Evolutionary conservation across 1,140 invertebrate genomes (phyloP).

Genomic region (Argopecten irradians): DNA sequence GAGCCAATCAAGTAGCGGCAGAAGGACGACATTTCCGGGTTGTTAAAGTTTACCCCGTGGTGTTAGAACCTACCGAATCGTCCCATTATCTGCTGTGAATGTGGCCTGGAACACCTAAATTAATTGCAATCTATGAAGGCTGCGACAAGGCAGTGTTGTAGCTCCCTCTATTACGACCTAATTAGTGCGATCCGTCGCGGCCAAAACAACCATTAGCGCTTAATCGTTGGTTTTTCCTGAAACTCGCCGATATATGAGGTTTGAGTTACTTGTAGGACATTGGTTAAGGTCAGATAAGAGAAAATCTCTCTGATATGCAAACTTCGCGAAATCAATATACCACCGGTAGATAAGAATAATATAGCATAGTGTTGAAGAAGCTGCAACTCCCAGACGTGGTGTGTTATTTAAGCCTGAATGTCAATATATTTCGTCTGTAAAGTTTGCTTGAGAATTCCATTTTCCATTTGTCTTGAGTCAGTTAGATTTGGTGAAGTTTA

Average conservation of each 20-base stretch:
- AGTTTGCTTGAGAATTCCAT: too few relatives aligned
- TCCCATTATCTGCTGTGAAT: neutral
- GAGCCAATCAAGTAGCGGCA: neutral
- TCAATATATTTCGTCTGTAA: too few relatives aligned
- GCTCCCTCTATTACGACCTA: neutral
- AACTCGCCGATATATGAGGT: neutral
- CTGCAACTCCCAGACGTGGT: too few relatives aligned
- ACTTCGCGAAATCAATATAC: neutral
- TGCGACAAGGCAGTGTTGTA: neutral
- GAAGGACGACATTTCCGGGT: neutral
- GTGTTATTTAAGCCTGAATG: too few relatives aligned
- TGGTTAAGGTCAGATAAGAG: neutral
- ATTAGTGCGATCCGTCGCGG: slow-evolving; percentile 6
- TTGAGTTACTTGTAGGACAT: neutral
- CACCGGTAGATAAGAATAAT: too few relatives aligned
- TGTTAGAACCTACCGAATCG: neutral
- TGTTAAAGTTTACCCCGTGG: neutral
- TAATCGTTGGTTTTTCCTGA: neutral
- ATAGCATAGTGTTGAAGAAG: too few relatives aligned
- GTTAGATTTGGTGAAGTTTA: too few relatives aligned
- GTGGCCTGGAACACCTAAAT: neutral
- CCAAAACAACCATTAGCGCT: neutral
- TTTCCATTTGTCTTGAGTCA: too few relatives aligned
- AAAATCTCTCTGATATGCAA: neutral
- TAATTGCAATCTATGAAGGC: neutral